Evolutionary conservation across 2,888 invertebrate species (phyloP).

Genomic region (Meteorus colon): DNA sequence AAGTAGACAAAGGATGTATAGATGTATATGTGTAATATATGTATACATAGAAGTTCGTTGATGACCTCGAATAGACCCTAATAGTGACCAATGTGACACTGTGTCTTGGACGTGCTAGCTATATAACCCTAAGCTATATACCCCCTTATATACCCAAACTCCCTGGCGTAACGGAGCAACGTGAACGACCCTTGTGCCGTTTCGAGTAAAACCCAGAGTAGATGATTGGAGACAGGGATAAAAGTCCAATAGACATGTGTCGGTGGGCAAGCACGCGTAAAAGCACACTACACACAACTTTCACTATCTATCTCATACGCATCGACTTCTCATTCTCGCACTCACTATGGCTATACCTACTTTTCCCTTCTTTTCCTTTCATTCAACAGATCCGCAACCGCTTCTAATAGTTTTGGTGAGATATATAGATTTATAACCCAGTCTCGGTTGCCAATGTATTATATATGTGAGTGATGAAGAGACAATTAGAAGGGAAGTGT

Average conservation of each 20-base stretch:
- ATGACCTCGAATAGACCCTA: conserved; percentile 66
- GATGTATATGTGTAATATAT: neutral
- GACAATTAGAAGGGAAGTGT: no score
- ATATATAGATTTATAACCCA: conserved; percentile 33
- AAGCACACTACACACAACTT: conserved; percentile 58
- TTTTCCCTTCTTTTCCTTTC: neutral
- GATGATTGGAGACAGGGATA: conserved; percentile 29
- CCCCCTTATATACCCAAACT: conserved; percentile 12
- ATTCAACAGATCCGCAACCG: conserved; percentile 46
- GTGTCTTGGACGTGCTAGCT: conserved; percentile 56
- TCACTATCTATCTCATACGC: neutral
- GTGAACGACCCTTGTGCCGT: conserved; percentile 5
- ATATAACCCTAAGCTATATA: conserved; percentile 45
- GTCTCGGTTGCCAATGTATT: neutral
- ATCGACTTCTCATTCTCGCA: conserved; percentile 27
- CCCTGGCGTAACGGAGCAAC: conserved; percentile 1
- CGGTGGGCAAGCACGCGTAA: conserved; percentile 70
- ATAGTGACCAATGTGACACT: conserved; percentile 67
- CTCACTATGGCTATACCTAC: neutral
- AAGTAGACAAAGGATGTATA: conserved; percentile 33
- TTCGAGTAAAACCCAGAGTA: neutral
- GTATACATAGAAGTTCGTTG: conserved; percentile 45
- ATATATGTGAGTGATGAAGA: no score
- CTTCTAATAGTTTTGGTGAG: conserved; percentile 53
- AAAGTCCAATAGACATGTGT: conserved; percentile 65